These are phyloP conservation scores for Periplaneta americana DNA, from an alignment of 1,140 invertebrate species.

Conservation along the genomic window DNA sequence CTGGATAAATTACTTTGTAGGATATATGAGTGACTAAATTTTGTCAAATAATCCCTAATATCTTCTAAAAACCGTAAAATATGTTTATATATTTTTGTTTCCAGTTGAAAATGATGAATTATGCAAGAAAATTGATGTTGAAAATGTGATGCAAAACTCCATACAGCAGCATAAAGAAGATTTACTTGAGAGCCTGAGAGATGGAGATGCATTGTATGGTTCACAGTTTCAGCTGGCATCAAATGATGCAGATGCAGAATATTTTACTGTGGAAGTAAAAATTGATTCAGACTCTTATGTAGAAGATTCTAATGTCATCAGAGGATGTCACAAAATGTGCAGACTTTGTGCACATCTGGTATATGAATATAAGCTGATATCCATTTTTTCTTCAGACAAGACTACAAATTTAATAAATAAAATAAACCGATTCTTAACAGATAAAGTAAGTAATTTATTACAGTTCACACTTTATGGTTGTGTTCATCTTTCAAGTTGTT, in stretches of 20 bases:
- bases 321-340: conserved; percentile 16
- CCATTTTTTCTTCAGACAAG: not conserved
- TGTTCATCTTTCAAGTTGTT: too few species aligned
- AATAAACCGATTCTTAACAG: conserved; percentile 8
- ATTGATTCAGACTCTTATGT: not conserved
- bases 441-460: conserved; percentile 9
- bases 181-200: not conserved
- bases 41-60: too few species aligned
- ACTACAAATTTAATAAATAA: not conserved
- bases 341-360: conserved; percentile 14
- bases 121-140: not conserved
- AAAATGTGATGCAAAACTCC: not conserved
- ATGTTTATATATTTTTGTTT: too few species aligned
- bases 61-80: too few species aligned
- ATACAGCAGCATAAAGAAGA: not conserved
- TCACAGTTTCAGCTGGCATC: not conserved
- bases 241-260: not conserved
- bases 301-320: not conserved
- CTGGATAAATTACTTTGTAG: too few species aligned
- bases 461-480: too few species aligned
- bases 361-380: conserved; percentile 9
- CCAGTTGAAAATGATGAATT: not conserved
- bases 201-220: not conserved
- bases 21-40: too few species aligned
- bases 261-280: not conserved